These are phyloP conservation scores for Spodoptera littoralis DNA, from an alignment of 2,888 invertebrate genomes.

Conservation along the genomic window DNA sequence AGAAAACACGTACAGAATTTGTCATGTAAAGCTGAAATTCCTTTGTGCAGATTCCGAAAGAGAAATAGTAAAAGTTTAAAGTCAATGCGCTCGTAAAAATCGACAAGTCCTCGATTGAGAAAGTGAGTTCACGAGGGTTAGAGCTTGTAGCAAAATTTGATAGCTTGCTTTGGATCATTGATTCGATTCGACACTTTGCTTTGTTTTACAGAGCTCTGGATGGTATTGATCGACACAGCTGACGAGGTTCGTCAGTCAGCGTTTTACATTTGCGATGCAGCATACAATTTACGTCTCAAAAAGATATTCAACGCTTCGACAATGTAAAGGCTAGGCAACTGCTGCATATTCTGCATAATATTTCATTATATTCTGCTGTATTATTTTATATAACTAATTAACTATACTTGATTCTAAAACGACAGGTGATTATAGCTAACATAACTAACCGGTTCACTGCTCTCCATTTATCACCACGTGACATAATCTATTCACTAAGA, in stretches of 20 bases:
- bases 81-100: constrained; percentile 51
- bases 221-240: background rate
- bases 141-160: constrained; percentile 22
- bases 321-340: too few relatives aligned
- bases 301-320: too few relatives aligned
- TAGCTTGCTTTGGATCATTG: constrained; percentile 11
- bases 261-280: background rate
- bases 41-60: constrained; percentile 23
- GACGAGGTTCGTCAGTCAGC: background rate
- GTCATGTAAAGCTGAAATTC: constrained; percentile 36
- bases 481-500: constrained; percentile 39
- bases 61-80: constrained; percentile 54
- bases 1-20: constrained; percentile 21
- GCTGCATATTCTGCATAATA: too few relatives aligned
- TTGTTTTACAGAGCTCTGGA: background rate
- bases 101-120: constrained; percentile 35
- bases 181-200: background rate
- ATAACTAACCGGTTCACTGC: constrained; percentile 9
- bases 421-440: constrained; percentile 2
- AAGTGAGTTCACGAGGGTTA: constrained; percentile 33
- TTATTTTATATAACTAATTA: too few relatives aligned
- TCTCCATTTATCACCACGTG: constrained; percentile 18
- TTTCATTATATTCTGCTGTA: too few relatives aligned
- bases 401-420: background rate
- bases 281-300: too few relatives aligned